Evolutionary conservation across 2,888 invertebrate genomes (phyloP).

Genomic region (Dryobota labecula): DNA sequence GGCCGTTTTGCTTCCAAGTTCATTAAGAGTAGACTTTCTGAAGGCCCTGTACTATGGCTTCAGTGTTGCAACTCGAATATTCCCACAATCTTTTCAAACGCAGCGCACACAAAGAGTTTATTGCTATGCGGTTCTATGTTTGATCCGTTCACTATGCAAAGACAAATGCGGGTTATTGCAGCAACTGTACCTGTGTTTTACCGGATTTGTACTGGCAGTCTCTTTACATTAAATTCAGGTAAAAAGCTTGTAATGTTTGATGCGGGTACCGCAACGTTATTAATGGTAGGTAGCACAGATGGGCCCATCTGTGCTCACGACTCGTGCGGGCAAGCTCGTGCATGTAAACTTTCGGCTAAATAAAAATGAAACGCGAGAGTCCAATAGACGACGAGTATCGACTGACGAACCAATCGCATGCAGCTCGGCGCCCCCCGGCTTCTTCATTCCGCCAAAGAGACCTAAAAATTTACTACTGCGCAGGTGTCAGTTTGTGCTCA

Average conservation of each 20-base stretch:
- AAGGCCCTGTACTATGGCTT: not conserved
- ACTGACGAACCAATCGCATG: too few relatives aligned
- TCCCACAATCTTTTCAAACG: conserved; percentile 56
- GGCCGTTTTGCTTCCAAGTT: not conserved
- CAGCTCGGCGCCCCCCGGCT: too few relatives aligned
- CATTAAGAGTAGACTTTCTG: conserved; percentile 5
- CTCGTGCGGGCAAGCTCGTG: too few relatives aligned
- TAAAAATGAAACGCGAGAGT: too few relatives aligned
- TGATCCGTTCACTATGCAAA: conserved; percentile 66
- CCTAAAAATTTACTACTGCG: too few relatives aligned
- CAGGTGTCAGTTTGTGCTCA: too few relatives aligned
- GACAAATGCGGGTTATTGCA: conserved; percentile 64
- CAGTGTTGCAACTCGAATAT: conserved; percentile 53
- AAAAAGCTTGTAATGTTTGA: conserved; percentile 4
- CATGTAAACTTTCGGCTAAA: too few relatives aligned
- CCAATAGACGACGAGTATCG: too few relatives aligned
- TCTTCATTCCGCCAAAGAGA: too few relatives aligned
- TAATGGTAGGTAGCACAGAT: too few relatives aligned
- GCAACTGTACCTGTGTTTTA: conserved; percentile 36
- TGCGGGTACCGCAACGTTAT: not conserved
- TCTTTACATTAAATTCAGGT: conserved; percentile 3
- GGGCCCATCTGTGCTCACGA: too few relatives aligned
- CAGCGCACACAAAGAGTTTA: conserved; percentile 64
- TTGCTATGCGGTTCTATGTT: conserved; percentile 62
- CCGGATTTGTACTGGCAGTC: not conserved